Percentiles rank a stretch among this genome's conserved stretches.
phyloP scores from a whole-genome alignment of 2,888 invertebrate genomes.

The Nomada flava region DNA sequence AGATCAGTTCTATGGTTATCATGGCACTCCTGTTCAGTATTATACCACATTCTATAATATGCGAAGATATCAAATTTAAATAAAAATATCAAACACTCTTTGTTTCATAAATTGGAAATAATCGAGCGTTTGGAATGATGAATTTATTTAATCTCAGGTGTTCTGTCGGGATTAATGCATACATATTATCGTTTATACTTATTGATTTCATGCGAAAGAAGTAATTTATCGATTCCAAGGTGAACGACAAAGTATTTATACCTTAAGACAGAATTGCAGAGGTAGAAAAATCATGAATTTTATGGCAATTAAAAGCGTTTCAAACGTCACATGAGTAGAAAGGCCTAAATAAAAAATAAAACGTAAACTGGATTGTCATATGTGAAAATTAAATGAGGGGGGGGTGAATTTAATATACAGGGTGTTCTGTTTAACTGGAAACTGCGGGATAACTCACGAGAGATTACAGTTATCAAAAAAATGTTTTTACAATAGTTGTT shows the following conservation, averaged over 20 bases:
- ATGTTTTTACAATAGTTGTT: too few relatives aligned
- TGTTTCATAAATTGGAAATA: not conserved
- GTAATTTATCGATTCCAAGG: not conserved
- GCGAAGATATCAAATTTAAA: not conserved
- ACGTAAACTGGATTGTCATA: too few relatives aligned
- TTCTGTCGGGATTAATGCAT: not conserved
- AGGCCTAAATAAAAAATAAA: too few relatives aligned
- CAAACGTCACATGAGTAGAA: too few relatives aligned
- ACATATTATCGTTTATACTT: not conserved
- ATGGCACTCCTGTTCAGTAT: not conserved
- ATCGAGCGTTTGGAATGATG: too few relatives aligned
- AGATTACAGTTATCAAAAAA: too few relatives aligned
- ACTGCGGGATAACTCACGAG: too few relatives aligned
- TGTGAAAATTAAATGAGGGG: too few relatives aligned
- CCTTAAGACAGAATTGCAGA: too few relatives aligned
- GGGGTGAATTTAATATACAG: too few relatives aligned
- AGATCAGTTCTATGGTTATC: constrained; percentile 30
- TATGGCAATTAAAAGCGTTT: too few relatives aligned
- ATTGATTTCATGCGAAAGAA: not conserved
- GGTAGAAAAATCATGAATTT: not conserved
- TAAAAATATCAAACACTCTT: not conserved
- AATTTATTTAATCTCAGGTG: not conserved
- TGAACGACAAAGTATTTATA: not conserved
- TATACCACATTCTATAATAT: not conserved
- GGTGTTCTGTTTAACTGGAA: too few relatives aligned